Conservation (phyloP, 2,888 invertebrate species). For the Gastracanthus pulcherrimus region DNA sequence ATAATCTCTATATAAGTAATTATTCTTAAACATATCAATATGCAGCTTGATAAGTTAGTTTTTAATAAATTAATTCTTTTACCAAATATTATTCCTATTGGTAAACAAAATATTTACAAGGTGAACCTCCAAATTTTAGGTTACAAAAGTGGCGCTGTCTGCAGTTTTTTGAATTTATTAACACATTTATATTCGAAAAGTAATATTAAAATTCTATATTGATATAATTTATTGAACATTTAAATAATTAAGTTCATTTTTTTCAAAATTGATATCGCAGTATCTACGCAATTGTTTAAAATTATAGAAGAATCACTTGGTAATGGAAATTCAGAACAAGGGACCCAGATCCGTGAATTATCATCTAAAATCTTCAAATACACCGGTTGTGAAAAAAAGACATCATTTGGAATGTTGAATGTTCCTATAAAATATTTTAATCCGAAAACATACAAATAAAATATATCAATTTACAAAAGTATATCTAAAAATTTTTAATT, state of each 20-base stretch:
- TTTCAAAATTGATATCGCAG: slow-evolving; percentile 58
- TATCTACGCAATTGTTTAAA: slow-evolving; percentile 60
- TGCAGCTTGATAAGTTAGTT: neutral
- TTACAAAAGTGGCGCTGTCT: neutral
- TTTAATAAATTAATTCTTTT: neutral
- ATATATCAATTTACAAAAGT: neutral
- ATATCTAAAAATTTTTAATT: neutral
- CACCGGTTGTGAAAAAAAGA: slow-evolving; percentile 81
- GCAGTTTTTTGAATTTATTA: too few species aligned
- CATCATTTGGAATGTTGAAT: slow-evolving; percentile 79
- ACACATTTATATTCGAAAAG: neutral
- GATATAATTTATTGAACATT: neutral
- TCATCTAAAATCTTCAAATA: slow-evolving; percentile 58
- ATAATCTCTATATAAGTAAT: neutral
- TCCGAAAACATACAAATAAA: neutral
- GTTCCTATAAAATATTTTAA: slow-evolving; percentile 74
- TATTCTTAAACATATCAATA: too few species aligned
- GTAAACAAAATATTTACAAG: neutral
- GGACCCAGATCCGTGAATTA: slow-evolving; percentile 61
- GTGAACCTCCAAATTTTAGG: neutral
- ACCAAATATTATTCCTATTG: too few species aligned
- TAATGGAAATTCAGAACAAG: slow-evolving; percentile 63
- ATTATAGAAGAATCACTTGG: slow-evolving; percentile 58
- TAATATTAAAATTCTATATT: neutral
- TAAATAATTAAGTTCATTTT: slow-evolving; percentile 17